A percentile compares a stretch with the other conserved stretches of the same genome.
phyloP scores from a whole-genome alignment of 2,113 vertebrate genomes.

The Dromaius novaehollandiae region DNA sequence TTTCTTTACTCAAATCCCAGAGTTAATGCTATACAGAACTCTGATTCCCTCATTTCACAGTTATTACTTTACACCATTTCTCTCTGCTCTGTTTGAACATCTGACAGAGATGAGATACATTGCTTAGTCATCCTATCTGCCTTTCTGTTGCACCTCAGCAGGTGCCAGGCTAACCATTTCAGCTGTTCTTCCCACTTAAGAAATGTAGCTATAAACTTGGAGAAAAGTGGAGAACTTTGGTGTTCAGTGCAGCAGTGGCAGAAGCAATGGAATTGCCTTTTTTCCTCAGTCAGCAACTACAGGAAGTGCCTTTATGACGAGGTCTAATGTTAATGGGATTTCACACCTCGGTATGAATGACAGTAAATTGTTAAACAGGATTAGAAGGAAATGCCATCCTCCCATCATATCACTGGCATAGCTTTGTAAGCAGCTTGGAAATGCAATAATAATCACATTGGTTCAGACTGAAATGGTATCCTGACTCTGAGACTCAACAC shows the following conservation, averaged over 20 bases:
- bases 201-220: background rate
- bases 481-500: background rate
- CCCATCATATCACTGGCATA: background rate
- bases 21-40: background rate
- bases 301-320: background rate
- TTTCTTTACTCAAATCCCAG: background rate
- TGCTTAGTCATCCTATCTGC: background rate
- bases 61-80: background rate
- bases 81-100: background rate
- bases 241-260: background rate
- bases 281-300: background rate
- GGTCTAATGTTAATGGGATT: conserved; percentile 3
- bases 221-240: background rate
- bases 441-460: background rate
- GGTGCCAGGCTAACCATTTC: background rate
- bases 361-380: conserved; percentile 26
- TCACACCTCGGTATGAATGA: conserved; percentile 4
- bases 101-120: background rate
- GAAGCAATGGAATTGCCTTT: background rate
- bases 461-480: background rate
- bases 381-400: background rate
- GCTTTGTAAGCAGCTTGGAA: background rate
- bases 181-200: background rate
- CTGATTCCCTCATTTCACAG: background rate
- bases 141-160: background rate